These are phyloP conservation scores for Antedon bifida DNA, from an alignment of 35 echinoderm and acorn worm species.

Conservation along the genomic window DNA sequence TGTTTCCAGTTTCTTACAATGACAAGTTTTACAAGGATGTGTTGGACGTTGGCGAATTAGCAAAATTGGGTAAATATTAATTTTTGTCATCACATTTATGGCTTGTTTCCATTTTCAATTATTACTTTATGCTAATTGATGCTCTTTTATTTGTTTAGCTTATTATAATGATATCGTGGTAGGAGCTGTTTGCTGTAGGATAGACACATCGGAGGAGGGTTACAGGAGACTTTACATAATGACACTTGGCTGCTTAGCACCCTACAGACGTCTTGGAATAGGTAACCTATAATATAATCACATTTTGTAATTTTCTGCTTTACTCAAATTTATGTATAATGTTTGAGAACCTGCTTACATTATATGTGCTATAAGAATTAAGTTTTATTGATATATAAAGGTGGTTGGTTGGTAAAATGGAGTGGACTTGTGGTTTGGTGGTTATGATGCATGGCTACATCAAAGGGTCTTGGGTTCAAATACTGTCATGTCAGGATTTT, in stretches of 20 bases:
- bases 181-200: conserved; percentile 88
- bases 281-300: conserved; percentile 16
- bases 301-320: not conserved
- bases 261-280: conserved; percentile 91
- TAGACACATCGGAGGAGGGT: conserved; percentile 82
- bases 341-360: too few relatives aligned
- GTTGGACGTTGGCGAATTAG: conserved; percentile 89
- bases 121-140: too few relatives aligned
- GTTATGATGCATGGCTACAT: too few relatives aligned
- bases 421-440: too few relatives aligned
- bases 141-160: conserved; percentile 19
- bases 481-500: too few relatives aligned
- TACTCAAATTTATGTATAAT: too few relatives aligned
- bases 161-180: conserved; percentile 99
- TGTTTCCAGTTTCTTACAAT: conserved; percentile 96
- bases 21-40: conserved; percentile 99
- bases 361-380: too few relatives aligned
- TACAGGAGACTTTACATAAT: conserved; percentile 78
- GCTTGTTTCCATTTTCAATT: too few relatives aligned
- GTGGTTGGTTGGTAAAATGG: too few relatives aligned
- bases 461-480: too few relatives aligned
- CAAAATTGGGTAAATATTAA: conserved; percentile 76
- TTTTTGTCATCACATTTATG: not conserved
- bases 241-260: conserved; percentile 84
- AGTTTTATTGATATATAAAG: too few relatives aligned